phyloP scores from a whole-genome alignment of 1,140 invertebrate genomes.

The Anoplophora glabripennis region DNA sequence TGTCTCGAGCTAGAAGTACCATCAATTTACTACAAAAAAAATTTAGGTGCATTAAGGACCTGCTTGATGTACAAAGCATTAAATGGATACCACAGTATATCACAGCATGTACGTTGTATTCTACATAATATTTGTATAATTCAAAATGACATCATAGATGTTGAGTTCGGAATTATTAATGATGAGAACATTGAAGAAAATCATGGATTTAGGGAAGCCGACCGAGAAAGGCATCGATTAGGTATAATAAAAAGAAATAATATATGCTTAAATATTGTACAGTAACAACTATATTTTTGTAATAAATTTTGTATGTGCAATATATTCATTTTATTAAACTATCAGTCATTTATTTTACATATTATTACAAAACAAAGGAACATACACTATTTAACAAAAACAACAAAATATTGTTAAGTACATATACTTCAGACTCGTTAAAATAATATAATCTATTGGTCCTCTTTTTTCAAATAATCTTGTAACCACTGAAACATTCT shows the following conservation, averaged over 20 bases:
- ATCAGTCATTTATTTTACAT: too few species aligned
- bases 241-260: background rate
- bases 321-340: too few species aligned
- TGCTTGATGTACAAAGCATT: too few species aligned
- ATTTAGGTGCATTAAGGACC: background rate
- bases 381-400: background rate
- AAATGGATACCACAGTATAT: too few species aligned
- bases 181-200: too few species aligned
- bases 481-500: background rate
- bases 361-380: too few species aligned
- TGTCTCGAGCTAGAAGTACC: background rate
- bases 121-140: background rate
- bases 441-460: too few species aligned
- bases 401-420: background rate
- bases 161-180: background rate
- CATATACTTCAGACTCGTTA: too few species aligned
- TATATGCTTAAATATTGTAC: background rate
- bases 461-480: background rate
- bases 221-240: background rate
- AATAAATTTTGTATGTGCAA: background rate
- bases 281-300: background rate
- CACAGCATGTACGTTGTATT: background rate
- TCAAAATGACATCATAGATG: background rate
- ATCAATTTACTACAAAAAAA: background rate
- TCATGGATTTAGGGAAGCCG: background rate